Evolutionary conservation across 1,140 invertebrate genomes (phyloP).

Genomic region (Drosophila albomicans): DNA sequence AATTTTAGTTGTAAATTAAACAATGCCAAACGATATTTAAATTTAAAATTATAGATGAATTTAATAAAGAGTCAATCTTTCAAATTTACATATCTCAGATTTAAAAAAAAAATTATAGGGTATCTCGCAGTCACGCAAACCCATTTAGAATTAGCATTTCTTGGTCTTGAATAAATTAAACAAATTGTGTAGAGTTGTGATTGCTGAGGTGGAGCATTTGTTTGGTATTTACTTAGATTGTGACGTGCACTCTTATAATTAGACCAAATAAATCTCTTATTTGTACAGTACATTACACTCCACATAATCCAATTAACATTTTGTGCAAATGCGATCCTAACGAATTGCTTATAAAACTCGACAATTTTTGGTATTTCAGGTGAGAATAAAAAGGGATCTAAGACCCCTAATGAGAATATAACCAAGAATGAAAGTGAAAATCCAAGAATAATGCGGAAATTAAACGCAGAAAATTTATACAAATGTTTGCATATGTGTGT

Average conservation of each 20-base stretch:
- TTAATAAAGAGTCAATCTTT: too few relatives aligned
- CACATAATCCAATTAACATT: slow-evolving; percentile 7
- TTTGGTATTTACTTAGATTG: slow-evolving; percentile 8
- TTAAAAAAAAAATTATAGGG: background rate
- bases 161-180: background rate
- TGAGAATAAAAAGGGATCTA: background rate
- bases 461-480: background rate
- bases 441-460: background rate
- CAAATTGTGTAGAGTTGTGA: slow-evolving; percentile 1
- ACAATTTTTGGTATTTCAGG: slow-evolving; percentile 8
- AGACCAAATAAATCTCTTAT: slow-evolving; percentile 17
- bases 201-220: slow-evolving; percentile 5
- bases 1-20: too few relatives aligned
- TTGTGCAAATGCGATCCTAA: slow-evolving; percentile 13
- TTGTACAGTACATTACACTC: slow-evolving; percentile 22
- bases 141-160: background rate
- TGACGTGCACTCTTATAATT: slow-evolving; percentile 10
- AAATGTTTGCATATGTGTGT: background rate
- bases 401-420: background rate
- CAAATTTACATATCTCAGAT: too few relatives aligned
- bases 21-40: too few relatives aligned
- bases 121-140: background rate
- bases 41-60: too few relatives aligned
- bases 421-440: background rate
- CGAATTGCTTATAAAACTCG: slow-evolving; percentile 4